Conservation (phyloP, 2,888 invertebrate genomes). For the Tetragonisca angustula region DNA sequence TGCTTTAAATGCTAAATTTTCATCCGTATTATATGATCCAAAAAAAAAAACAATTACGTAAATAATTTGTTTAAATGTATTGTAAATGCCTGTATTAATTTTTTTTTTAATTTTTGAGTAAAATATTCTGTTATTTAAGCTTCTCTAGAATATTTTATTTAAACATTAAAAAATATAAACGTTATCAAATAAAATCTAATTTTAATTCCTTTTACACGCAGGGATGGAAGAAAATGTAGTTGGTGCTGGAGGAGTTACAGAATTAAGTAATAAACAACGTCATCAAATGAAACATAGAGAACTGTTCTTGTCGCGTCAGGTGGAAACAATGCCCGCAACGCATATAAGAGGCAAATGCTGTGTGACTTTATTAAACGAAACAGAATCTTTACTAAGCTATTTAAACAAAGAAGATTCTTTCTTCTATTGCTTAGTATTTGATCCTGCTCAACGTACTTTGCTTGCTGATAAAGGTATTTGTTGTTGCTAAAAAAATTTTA, state of each 20-base stretch:
- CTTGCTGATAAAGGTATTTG: conserved; percentile 96
- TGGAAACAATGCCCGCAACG: conserved; percentile 99
- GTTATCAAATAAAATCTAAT: not conserved
- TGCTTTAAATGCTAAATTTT: conserved; percentile 8
- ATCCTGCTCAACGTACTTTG: conserved; percentile 99
- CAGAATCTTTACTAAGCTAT: conserved; percentile 98
- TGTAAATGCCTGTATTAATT: not conserved
- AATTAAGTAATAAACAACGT: conserved; percentile 92
- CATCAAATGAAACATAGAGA: conserved; percentile 99
- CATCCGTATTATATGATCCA: not conserved
- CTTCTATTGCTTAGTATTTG: conserved; percentile 99
- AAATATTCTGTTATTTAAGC: conserved; percentile 34
- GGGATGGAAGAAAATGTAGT: conserved; percentile 83
- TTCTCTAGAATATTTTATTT: conserved; percentile 27
- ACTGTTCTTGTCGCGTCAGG: conserved; percentile 98
- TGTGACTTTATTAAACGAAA: conserved; percentile 99
- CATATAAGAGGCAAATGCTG: conserved; percentile 99
- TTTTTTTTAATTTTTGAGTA: conserved; percentile 21
- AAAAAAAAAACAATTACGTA: conserved; percentile 22
- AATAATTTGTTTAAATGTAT: not conserved
- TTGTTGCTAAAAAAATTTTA: too few relatives aligned
- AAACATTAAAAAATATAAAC: not conserved
- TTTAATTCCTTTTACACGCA: conserved; percentile 73
- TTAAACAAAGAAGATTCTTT: conserved; percentile 99
- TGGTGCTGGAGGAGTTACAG: conserved; percentile 87